These are phyloP conservation scores for Neomorphus geoffroyi DNA, from an alignment of 2,797 vertebrate species.

Conservation along the genomic window DNA sequence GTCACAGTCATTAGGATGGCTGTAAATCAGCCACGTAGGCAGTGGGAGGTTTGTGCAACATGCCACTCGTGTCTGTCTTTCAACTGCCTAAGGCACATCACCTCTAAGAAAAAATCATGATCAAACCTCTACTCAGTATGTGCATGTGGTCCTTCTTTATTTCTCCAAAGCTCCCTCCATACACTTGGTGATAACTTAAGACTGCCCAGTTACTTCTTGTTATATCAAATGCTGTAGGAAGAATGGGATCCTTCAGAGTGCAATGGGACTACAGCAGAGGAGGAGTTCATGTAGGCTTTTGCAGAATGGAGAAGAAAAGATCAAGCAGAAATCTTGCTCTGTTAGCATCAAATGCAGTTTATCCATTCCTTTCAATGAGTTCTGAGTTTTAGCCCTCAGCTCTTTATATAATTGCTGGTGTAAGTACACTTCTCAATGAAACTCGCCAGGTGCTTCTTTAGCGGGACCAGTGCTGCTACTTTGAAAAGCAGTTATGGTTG, in stretches of 20 bases:
- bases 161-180: background rate
- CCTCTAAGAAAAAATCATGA: background rate
- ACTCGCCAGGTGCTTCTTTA: background rate
- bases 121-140: background rate
- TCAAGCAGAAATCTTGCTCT: background rate
- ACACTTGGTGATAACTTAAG: background rate
- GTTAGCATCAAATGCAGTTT: background rate
- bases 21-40: background rate
- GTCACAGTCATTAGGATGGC: background rate
- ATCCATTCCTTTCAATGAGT: background rate
- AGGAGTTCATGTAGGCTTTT: background rate
- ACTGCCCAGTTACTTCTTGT: background rate
- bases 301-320: background rate
- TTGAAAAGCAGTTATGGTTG: background rate
- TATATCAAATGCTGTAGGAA: background rate
- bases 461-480: background rate
- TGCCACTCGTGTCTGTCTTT: background rate
- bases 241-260: background rate
- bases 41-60: background rate
- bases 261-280: background rate
- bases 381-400: background rate
- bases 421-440: background rate
- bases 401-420: background rate
- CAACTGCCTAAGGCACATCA: background rate
- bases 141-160: background rate